Base-by-base conservation (phyloP, 2,113 vertebrate species). In the Neogobius melanostomus region DNA sequence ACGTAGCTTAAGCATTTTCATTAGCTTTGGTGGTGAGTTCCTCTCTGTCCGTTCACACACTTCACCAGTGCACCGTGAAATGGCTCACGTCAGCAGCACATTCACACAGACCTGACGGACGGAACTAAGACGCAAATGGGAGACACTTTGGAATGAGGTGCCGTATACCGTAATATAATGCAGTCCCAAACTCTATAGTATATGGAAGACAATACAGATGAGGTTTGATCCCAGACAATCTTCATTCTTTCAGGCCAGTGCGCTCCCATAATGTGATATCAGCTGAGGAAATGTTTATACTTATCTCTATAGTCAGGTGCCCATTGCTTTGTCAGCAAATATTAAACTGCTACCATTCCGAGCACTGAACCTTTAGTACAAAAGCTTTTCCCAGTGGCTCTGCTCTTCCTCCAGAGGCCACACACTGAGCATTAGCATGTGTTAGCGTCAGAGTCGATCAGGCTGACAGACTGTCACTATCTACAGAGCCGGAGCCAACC, bases 1-100 rank as follows among this genome's bases (percentile, higher is more conserved):
- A 36, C 28, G 28, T 21, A 21, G 21, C 21, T 2, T 21, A 21
- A 21, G 21, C 21, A 21, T 1, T 36, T 36, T 36, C 3, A 36
- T 36, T 3, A 36, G 28, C 28, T 36, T 36, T 5, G 57, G 75
- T 79, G 72, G 80, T 75, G 69, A 68, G 82, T 66, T 17, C 0
- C 11, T 14, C 56, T 59, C 7, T 47, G 7, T 47, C 56, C 56
- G 36, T 61, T 84, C 83, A 11, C 75, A 77, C 78, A 80, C 76
- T 82, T 82, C 81, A 82, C 67, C 75, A 36, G 75, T 72, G 15
- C 69, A 81, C 82, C 85, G 82, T 87, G 87, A 88, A 90, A 87
- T 88, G 75, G 85, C 72, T 81, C 75, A 72, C 85, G 86, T 87
- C 74, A 75, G 75, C 57, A 12, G 71, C 73, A 73, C 82, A 82